Base-by-base conservation (phyloP, 2,797 vertebrate species). In the Eulemur coronatus region DNA sequence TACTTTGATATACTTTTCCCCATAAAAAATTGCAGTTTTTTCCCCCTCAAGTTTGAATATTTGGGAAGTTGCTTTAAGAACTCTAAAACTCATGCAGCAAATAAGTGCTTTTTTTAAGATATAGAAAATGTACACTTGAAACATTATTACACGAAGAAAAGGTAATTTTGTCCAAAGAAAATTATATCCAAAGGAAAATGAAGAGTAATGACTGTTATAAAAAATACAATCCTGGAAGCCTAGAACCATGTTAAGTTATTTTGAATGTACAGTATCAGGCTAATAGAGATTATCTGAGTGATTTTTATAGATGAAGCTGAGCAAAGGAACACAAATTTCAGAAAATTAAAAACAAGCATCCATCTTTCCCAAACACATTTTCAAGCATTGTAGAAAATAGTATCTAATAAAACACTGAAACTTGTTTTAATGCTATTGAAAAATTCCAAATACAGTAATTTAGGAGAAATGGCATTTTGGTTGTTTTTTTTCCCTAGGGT, bases 131-230 rank as follows among this genome's bases (percentile, higher is more conserved):
- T 72, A 50, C 84, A 4, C 43, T 50, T 94, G 87, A 63, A 79
- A 59, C 28, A 81, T 52, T 96, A 96, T 86, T 75, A 78, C n/a
- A 12, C 38, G 48, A 81, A 85, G 24, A 69, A 90, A 73, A 78
- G 67, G 14, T 69, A 89, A 84, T 78, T 79, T 81, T 48, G 1
- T 11, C 41, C n/a, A 75, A 65, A 50, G 59, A 82, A 93, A 95
- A 70, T 85, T 28, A 46, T 61, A 35, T 81, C 35, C 35, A 52
- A 93, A 96, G 57, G 24, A 75, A 96, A 94, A 59, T 59, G 43
- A 78, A 76, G 50, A 79, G 10, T 79, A 55, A 38, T 33, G 86
- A 7, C 28, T 17, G 1, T 55, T 63, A 9, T 50, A 57, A 52
- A 38, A 95, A 57, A 4, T 22, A 48, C 35, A 65, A 28, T 59